A percentile compares a stretch with the other conserved stretches of the same genome.
Evolutionary conservation across 2,113 vertebrate species (phyloP).

Genomic region (Rousettus leschenaultii): DNA sequence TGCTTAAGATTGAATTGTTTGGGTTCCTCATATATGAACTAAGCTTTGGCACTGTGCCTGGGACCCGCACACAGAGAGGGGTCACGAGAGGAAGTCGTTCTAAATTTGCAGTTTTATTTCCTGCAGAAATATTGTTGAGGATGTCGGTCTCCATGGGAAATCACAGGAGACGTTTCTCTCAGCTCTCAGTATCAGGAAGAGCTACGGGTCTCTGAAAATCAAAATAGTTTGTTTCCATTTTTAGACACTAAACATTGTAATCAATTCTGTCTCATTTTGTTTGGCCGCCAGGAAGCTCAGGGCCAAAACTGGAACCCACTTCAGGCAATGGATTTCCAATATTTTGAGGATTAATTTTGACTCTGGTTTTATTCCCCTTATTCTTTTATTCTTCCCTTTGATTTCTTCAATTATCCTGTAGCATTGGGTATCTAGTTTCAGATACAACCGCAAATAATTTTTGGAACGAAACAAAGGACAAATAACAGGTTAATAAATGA

Average conservation of each 20-base stretch:
- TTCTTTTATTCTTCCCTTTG: neutral
- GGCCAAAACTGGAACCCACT: neutral
- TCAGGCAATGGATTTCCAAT: neutral
- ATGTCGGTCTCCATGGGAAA: neutral
- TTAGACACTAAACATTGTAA: neutral
- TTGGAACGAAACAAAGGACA: neutral
- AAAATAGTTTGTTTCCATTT: neutral
- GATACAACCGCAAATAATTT: neutral
- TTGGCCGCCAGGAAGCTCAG: neutral
- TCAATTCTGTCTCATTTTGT: neutral
- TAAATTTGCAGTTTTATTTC: neutral
- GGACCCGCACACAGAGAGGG: neutral
- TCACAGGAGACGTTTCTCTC: neutral
- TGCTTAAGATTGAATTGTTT: neutral
- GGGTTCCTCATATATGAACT: neutral
- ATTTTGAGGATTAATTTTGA: neutral
- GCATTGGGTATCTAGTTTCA: neutral
- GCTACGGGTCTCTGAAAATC: neutral
- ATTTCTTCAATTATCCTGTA: neutral
- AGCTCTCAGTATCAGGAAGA: neutral
- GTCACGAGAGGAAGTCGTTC: neutral
- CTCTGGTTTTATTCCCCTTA: neutral
- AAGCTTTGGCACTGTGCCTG: neutral
- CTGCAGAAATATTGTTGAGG: neutral
- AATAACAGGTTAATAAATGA: neutral